A percentile compares a stretch with the other conserved stretches of the same genome.
These are phyloP conservation scores for Sitta europaea DNA, from an alignment of 2,113 vertebrate species.

Conservation along the genomic window DNA sequence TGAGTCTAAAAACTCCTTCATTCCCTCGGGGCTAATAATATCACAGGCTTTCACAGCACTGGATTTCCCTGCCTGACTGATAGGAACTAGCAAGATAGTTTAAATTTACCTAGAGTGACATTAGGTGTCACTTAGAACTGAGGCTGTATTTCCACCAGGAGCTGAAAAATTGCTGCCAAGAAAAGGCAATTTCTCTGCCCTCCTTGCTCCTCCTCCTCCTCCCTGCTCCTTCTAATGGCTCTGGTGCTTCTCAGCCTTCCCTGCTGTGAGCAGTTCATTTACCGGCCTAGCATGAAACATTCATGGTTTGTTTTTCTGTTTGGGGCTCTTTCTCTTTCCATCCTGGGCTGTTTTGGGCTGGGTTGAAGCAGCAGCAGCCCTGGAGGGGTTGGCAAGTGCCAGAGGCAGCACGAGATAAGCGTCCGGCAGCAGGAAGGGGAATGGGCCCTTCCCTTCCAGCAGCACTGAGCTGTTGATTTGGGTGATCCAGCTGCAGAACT, in stretches of 20 bases:
- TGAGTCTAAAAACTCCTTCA: neutral
- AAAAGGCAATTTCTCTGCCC: neutral
- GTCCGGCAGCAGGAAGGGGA: neutral
- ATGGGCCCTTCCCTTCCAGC: neutral
- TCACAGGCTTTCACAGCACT: neutral
- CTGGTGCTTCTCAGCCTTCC: neutral
- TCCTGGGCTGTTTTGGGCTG: neutral
- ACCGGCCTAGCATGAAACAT: neutral
- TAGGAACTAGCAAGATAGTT: neutral
- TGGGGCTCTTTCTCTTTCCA: neutral
- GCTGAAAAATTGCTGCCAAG: neutral
- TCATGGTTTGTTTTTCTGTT: neutral
- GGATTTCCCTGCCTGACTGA: neutral
- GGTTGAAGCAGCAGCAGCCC: neutral
- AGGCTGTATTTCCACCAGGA: neutral
- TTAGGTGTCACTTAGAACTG: neutral
- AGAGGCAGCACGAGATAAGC: neutral
- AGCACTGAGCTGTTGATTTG: neutral
- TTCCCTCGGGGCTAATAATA: neutral
- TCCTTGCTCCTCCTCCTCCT: neutral
- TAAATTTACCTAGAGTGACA: neutral
- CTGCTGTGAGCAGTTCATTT: neutral
- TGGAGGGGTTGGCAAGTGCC: neutral
- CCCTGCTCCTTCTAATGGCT: neutral
- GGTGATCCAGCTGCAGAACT: neutral